Percentiles rank a stretch among this genome's conserved stretches.
These are phyloP conservation scores for Alouatta palliata DNA, from an alignment of 2,113 vertebrate genomes.

Conservation along the genomic window DNA sequence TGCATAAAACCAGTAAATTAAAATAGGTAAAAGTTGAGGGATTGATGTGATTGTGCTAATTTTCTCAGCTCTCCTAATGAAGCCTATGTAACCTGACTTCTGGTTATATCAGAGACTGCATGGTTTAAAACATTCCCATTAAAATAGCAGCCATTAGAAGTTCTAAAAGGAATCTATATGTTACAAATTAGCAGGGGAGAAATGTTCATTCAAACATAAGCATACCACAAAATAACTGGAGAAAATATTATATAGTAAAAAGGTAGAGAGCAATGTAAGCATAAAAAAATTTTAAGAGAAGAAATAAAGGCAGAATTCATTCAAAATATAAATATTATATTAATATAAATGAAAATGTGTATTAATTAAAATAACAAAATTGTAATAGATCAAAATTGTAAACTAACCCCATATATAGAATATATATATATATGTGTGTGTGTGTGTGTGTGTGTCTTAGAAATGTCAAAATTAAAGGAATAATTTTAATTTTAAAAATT, in stretches of 20 bases:
- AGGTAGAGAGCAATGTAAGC: neutral
- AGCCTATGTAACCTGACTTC: neutral
- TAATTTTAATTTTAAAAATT: neutral
- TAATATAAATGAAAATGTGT: neutral
- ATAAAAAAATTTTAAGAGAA: neutral
- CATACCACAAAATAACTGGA: neutral
- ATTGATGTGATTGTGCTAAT: neutral
- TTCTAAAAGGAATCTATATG: neutral
- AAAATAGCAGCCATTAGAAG: neutral
- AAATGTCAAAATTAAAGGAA: neutral
- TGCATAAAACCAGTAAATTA: neutral
- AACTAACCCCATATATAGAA: neutral
- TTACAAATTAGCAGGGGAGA: neutral
- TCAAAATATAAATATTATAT: neutral
- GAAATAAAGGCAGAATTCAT: neutral
- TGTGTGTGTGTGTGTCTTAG: neutral
- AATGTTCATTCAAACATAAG: neutral
- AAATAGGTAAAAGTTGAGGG: neutral
- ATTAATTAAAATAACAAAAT: neutral
- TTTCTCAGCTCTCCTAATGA: neutral
- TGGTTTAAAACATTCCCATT: neutral
- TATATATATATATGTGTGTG: neutral
- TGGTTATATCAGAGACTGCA: neutral
- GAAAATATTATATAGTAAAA: neutral
- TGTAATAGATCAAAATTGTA: neutral